Conservation (phyloP, 2,113 vertebrate species). For the Halichoeres trimaculatus region DNA sequence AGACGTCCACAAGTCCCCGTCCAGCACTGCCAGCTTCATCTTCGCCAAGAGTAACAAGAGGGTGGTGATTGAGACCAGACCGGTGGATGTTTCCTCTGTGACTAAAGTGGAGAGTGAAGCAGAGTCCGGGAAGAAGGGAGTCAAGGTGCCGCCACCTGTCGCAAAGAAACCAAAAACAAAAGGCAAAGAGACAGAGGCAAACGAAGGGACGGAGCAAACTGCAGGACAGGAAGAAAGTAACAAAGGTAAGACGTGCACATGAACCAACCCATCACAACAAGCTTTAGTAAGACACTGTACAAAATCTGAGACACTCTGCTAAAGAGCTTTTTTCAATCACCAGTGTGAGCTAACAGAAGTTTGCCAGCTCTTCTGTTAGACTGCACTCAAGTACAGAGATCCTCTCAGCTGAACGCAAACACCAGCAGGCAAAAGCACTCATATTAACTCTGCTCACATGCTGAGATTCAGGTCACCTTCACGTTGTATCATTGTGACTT, state of each 20-base stretch:
- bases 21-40: conserved; percentile 93
- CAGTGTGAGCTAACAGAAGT: too few species aligned
- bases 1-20: conserved; percentile 83
- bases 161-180: conserved; percentile 89
- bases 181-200: conserved; percentile 58
- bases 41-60: conserved; percentile 91
- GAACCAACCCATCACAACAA: too few species aligned
- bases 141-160: conserved; percentile 91
- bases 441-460: too few species aligned
- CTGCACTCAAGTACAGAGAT: too few species aligned
- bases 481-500: too few species aligned
- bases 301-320: too few species aligned
- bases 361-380: too few species aligned
- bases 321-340: too few species aligned
- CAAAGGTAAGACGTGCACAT: conserved; percentile 62
- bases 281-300: too few species aligned
- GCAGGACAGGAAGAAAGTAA: conserved; percentile 68
- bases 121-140: conserved; percentile 78
- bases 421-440: too few species aligned
- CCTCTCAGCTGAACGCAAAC: too few species aligned
- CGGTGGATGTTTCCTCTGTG: conserved; percentile 82
- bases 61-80: conserved; percentile 83
- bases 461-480: too few species aligned
- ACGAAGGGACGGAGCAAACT: conserved; percentile 62
- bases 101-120: conserved; percentile 75